Conservation (phyloP, 2,113 vertebrate species). For the Acinonyx jubatus region DNA sequence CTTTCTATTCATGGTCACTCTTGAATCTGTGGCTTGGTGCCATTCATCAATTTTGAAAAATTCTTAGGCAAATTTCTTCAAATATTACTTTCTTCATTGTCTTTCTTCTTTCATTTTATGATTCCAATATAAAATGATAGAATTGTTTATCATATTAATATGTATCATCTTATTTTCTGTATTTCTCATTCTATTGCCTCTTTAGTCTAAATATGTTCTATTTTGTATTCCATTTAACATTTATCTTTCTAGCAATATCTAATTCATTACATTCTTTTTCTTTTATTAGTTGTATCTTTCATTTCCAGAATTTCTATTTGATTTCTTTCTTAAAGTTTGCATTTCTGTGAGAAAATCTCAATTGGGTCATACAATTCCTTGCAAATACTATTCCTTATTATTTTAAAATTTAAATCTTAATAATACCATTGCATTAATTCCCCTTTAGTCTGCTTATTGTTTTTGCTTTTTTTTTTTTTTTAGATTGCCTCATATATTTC, state of each 20-base stretch:
- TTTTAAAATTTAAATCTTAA: not conserved
- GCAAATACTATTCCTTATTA: not conserved
- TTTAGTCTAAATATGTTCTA: not conserved
- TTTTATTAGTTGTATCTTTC: not conserved
- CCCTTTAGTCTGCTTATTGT: not conserved
- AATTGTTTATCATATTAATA: not conserved
- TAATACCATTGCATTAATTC: not conserved
- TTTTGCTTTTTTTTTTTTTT: not conserved
- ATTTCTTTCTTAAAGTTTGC: not conserved
- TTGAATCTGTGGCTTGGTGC: not conserved
- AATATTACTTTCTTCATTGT: not conserved
- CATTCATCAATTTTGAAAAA: not conserved
- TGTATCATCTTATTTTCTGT: not conserved
- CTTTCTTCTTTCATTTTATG: not conserved
- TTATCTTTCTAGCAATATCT: not conserved
- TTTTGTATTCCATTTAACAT: not conserved
- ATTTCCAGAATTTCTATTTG: not conserved
- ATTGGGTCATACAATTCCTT: not conserved
- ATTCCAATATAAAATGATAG: not conserved
- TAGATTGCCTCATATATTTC: not conserved
- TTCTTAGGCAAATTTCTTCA: not conserved
- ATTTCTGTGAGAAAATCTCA: not conserved
- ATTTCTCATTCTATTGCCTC: not conserved
- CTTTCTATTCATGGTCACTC: not conserved
- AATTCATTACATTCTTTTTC: not conserved